These are phyloP conservation scores for Drosophila falleni DNA, from an alignment of 2,888 invertebrate genomes.

Conservation along the genomic window DNA sequence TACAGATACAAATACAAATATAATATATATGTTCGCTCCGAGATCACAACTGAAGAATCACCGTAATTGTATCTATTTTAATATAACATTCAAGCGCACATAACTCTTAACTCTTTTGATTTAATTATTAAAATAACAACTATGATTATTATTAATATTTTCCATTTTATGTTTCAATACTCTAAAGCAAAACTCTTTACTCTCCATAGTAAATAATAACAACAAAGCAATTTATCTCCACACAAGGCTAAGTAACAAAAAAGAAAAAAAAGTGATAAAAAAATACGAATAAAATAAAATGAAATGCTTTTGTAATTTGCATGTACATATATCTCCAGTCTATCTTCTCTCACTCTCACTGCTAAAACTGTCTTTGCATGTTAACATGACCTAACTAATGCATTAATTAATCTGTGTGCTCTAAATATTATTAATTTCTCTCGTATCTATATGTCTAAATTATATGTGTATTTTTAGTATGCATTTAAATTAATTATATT, in stretches of 20 bases:
- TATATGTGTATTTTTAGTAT: slow-evolving; percentile 23
- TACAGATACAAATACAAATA: slow-evolving; percentile 12
- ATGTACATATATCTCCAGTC: slow-evolving; percentile 45
- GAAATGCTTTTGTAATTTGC: slow-evolving; percentile 55
- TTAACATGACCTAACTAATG: neutral
- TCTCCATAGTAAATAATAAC: slow-evolving; percentile 70
- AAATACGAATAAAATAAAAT: slow-evolving; percentile 9
- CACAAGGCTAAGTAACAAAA: slow-evolving; percentile 75
- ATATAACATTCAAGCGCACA: slow-evolving; percentile 58
- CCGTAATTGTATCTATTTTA: slow-evolving; percentile 31
- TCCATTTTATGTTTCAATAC: slow-evolving; percentile 40
- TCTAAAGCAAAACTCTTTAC: slow-evolving; percentile 62
- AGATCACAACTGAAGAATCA: slow-evolving; percentile 55
- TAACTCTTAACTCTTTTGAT: slow-evolving; percentile 39
- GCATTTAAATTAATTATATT: slow-evolving; percentile 16
- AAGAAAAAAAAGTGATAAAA: slow-evolving; percentile 15
- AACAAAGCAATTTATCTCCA: slow-evolving; percentile 73
- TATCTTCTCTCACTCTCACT: slow-evolving; percentile 7
- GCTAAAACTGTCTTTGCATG: slow-evolving; percentile 21
- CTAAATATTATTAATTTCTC: slow-evolving; percentile 19
- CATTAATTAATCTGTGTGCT: slow-evolving; percentile 45
- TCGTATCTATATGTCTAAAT: slow-evolving; percentile 31
- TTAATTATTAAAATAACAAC: slow-evolving; percentile 18
- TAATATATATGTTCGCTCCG: neutral
- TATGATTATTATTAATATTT: slow-evolving; percentile 27